Percentiles rank a stretch among this genome's conserved stretches.
Conservation (phyloP, 2,113 vertebrate genomes). For the Penelope pileata region DNA sequence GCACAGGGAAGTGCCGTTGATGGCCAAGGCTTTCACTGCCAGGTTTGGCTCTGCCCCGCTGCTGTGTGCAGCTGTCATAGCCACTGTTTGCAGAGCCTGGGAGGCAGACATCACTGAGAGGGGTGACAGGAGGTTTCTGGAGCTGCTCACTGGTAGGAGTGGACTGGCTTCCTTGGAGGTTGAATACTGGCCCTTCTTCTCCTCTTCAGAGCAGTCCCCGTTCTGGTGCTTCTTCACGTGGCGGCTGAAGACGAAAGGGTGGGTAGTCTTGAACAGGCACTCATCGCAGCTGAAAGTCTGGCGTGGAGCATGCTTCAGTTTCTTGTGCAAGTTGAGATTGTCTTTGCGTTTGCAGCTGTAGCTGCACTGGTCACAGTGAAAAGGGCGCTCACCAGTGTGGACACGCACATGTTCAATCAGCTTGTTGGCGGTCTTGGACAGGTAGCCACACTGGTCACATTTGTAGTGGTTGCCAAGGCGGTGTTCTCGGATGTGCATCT, state of each 20-base stretch:
- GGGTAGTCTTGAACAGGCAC: constrained; percentile 98
- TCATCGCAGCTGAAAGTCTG: constrained; percentile 94
- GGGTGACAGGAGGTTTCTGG: constrained; percentile 87
- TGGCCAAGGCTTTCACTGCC: constrained; percentile 81
- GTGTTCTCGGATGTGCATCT: constrained; percentile 95
- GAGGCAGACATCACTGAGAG: constrained; percentile 93
- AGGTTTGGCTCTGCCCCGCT: constrained; percentile 73
- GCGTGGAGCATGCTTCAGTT: constrained; percentile 97
- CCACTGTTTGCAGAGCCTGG: constrained; percentile 96
- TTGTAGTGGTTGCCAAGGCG: constrained; percentile 99
- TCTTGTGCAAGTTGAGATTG: constrained; percentile 99
- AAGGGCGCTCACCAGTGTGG: constrained; percentile 99
- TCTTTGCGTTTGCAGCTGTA: constrained; percentile 99
- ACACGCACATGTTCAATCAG: constrained; percentile 98
- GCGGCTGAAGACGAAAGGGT: constrained; percentile 98
- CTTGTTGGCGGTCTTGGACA: constrained; percentile 99
- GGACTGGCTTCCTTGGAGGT: constrained; percentile 71
- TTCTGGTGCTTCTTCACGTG: constrained; percentile 97
- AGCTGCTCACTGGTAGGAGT: constrained; percentile 77
- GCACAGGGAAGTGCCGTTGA: constrained; percentile 81
- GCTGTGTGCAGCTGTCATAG: constrained; percentile 86
- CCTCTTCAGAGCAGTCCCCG: constrained; percentile 78
- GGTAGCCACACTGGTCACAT: constrained; percentile 99
- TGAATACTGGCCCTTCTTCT: constrained; percentile 76
- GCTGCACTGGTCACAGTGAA: constrained; percentile 99